Conservation (phyloP, 2,888 invertebrate species). For the Drosophila borealis region DNA sequence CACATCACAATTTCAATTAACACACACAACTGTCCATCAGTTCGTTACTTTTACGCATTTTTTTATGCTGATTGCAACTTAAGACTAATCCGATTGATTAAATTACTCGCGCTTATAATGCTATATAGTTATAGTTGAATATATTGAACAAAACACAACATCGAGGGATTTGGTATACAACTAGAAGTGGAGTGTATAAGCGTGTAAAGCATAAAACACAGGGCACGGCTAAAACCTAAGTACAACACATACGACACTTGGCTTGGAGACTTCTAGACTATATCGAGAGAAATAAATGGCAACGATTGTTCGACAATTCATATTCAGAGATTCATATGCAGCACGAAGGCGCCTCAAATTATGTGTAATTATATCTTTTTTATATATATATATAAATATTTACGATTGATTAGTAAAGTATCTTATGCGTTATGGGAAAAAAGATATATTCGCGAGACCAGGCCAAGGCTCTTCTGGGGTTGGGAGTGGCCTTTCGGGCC, state of each 20-base stretch:
- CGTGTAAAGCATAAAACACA: conserved; percentile 57
- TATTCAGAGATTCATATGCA: conserved; percentile 68
- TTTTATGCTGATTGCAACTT: conserved; percentile 52
- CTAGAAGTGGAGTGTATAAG: conserved; percentile 21
- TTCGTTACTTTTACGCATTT: conserved; percentile 42
- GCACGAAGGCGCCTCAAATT: conserved; percentile 60
- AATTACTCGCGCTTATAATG: conserved; percentile 24
- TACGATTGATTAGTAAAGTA: conserved; percentile 30
- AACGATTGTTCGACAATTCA: conserved; percentile 84
- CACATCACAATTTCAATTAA: conserved; percentile 69
- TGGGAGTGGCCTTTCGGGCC: conserved; percentile 51
- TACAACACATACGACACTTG: conserved; percentile 72
- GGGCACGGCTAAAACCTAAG: conserved; percentile 68
- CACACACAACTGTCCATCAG: conserved; percentile 59
- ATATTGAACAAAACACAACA: conserved; percentile 72
- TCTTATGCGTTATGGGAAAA: conserved; percentile 27
- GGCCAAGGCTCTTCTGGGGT: conserved; percentile 53
- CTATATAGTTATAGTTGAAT: conserved; percentile 29
- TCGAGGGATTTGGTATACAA: conserved; percentile 43
- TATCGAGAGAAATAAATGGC: conserved; percentile 72
- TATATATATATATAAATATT: conserved; percentile 20
- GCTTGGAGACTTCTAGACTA: conserved; percentile 51
- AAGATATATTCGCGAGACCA: conserved; percentile 52
- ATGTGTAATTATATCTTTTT: conserved; percentile 34
- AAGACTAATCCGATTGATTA: conserved; percentile 45